Evolutionary conservation across 2,113 vertebrate genomes (phyloP).

Genomic region (Phylloscopus trochiloides): DNA sequence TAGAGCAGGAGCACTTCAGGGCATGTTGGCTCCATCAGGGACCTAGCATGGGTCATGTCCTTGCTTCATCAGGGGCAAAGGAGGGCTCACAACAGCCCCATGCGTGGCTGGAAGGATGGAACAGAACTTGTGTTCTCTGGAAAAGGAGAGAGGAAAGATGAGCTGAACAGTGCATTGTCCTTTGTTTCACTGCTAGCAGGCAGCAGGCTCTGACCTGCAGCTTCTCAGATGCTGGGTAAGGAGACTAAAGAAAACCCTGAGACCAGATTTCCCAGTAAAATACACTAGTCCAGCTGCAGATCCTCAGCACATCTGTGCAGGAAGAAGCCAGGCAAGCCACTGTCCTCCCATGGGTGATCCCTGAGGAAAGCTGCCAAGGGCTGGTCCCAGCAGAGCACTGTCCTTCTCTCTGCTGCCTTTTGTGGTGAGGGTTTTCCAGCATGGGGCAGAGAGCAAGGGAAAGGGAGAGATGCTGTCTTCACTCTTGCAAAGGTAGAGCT

Average conservation of each 20-base stretch:
- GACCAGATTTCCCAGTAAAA: not conserved
- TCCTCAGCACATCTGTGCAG: not conserved
- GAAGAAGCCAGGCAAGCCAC: not conserved
- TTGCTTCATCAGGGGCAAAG: not conserved
- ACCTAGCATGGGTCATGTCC: not conserved
- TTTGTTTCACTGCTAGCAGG: not conserved
- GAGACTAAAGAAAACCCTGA: not conserved
- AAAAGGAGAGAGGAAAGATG: not conserved
- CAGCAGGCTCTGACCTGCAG: not conserved
- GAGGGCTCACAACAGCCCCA: not conserved
- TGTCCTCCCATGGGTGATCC: fast-evolving
- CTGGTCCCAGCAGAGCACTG: not conserved
- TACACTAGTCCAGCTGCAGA: not conserved
- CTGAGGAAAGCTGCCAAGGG: not conserved
- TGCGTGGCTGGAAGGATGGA: not conserved
- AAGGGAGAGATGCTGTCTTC: not conserved
- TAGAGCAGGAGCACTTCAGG: not conserved
- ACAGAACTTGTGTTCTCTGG: not conserved
- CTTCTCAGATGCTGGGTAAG: not conserved
- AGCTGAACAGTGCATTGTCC: not conserved
- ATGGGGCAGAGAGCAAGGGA: not conserved
- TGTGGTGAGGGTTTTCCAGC: not conserved
- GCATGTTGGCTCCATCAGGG: not conserved
- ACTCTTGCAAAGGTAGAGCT: not conserved
- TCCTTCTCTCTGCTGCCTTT: not conserved